Evolutionary conservation across 2,797 vertebrate genomes (phyloP).

Genomic region (Pteropus rufus): DNA sequence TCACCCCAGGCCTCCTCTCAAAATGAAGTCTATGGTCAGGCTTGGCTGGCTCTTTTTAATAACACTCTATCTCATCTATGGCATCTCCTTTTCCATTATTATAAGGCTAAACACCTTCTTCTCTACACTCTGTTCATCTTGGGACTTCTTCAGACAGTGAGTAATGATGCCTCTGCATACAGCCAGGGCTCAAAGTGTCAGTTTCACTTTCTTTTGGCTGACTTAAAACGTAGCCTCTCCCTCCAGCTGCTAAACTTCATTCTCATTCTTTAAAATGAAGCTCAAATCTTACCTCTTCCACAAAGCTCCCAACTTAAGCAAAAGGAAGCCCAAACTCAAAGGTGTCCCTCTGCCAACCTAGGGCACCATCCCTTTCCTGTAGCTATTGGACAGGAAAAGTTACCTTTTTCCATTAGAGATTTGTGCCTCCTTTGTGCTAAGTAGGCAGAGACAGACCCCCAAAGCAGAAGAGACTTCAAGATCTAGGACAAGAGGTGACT

Average conservation of each 20-base stretch:
- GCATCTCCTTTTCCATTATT: neutral
- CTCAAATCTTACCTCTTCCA: neutral
- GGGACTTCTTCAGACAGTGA: neutral
- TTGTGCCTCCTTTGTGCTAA: neutral
- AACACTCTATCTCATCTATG: neutral
- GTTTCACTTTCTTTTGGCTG: neutral
- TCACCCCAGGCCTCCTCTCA: neutral
- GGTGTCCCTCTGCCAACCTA: neutral
- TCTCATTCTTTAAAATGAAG: constrained; percentile 5
- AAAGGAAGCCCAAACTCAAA: neutral
- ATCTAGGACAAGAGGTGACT: neutral
- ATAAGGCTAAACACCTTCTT: neutral
- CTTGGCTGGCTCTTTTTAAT: neutral
- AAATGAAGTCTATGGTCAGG: neutral
- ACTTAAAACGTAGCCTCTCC: neutral
- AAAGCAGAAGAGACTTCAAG: neutral
- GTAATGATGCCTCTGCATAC: neutral
- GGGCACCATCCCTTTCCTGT: neutral
- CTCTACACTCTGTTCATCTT: neutral
- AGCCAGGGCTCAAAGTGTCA: neutral
- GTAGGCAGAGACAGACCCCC: neutral
- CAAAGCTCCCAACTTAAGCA: neutral
- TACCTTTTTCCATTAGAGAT: neutral
- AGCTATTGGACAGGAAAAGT: neutral
- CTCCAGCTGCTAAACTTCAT: neutral